Conservation (phyloP, 2,113 vertebrate genomes). For the Podarcis cretensis region DNA sequence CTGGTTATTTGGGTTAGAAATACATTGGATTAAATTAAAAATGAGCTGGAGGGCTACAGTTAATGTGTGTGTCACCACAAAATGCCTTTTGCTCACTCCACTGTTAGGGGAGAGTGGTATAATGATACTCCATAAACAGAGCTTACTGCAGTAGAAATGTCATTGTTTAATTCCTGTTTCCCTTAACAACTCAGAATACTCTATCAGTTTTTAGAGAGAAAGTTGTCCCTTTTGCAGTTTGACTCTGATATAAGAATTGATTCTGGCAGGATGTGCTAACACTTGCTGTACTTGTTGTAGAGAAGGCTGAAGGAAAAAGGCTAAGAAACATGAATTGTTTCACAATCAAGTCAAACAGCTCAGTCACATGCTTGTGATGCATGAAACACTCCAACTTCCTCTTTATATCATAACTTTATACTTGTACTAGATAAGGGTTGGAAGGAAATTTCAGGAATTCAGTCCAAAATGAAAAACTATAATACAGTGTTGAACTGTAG, state of each 20-base stretch:
- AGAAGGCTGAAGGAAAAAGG: neutral
- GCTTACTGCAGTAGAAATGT: neutral
- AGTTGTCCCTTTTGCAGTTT: neutral
- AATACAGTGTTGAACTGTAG: neutral
- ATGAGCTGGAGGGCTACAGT: neutral
- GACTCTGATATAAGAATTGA: neutral
- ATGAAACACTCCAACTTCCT: constrained; percentile 35
- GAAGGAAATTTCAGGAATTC: neutral
- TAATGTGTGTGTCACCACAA: neutral
- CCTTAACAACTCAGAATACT: too few relatives aligned
- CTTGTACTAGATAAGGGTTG: neutral
- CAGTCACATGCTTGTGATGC: constrained; percentile 54
- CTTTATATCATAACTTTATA: constrained; percentile 36
- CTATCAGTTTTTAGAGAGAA: neutral
- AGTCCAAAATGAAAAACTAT: neutral
- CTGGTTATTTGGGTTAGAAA: neutral
- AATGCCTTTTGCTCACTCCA: neutral
- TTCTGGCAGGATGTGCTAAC: neutral
- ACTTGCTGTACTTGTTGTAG: neutral
- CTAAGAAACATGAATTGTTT: constrained; percentile 23
- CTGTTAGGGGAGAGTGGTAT: neutral
- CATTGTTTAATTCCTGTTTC: neutral
- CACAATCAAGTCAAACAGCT: constrained; percentile 50
- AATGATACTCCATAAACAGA: neutral
- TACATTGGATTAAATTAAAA: neutral